Evolutionary conservation across 92 coral and sea anemone species (phyloP), one percentile per base, ranked within the genome.

Genomic region (Umimayanthus kanabou): DNA sequence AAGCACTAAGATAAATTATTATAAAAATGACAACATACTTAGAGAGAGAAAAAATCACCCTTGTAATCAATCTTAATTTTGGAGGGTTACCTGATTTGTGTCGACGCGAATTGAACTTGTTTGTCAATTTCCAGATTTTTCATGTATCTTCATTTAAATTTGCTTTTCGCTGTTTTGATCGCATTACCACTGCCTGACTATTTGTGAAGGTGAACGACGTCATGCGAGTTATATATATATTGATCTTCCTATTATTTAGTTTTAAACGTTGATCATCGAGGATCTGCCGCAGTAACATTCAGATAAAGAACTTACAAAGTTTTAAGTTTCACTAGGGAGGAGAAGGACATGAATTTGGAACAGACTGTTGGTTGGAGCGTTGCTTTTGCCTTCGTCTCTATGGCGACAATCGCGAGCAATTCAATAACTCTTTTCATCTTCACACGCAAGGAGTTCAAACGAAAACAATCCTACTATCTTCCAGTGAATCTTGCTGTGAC

Each of bases 401-500:
- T 26, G 1, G 75, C 75, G n/a, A 30, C 75, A 70, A 5, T 11
- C 13, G 39, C 25, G 39, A 26, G 75, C 23, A 70, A 70, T 70
- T 70, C 75, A 25, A 30, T 70, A 18, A 70, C 75, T 26, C 16
- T 70, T 14, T 7, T 28, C 39, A 70, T 70, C 75, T 70, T 70
- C 39, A 70, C 75, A 26, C 75, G 39, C 16, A 26, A 8, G 15
- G 37, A 70, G 14, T 70, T 70, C 75, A 70, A 70, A 70, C 75
- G 75, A 70, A 70, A 26, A 30, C 9, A 70, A 25, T 70, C 75
- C 75, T 70, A 70, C 75, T n/a, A 25, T 3, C 39, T 70, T 7
- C 75, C 75, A 14, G 25, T 70, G 75, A 70, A 70, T 28, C 75
- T 70, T 70, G 75, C 75, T 4, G 75, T 70, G 33, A 70, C 75